phyloP scores from a whole-genome alignment of 2,888 invertebrate species.

The Hofmannophila pseudospretella region DNA sequence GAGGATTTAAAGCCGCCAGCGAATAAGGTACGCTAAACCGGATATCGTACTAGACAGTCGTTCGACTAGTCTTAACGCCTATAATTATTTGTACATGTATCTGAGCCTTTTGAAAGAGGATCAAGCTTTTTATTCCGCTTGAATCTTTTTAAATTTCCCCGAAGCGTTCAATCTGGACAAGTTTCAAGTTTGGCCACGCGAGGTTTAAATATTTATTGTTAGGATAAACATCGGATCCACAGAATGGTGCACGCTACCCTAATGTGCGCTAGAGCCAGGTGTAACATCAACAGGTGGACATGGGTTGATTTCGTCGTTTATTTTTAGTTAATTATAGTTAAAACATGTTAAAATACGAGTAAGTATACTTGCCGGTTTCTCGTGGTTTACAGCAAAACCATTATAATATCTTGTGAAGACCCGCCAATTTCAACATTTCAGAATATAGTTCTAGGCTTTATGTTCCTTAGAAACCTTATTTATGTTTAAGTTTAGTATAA shows the following conservation, averaged over 20 bases:
- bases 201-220: constrained; percentile 58
- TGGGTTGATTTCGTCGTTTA: constrained; percentile 22
- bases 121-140: constrained; percentile 21
- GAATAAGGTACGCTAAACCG: constrained; percentile 72
- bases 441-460: too few relatives aligned
- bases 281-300: constrained; percentile 61
- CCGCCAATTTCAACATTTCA: too few relatives aligned
- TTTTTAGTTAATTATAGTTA: constrained; percentile 20
- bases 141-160: constrained; percentile 21
- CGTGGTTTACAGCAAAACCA: too few relatives aligned
- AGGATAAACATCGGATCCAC: constrained; percentile 48
- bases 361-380: too few relatives aligned
- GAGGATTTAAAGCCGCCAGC: constrained; percentile 61
- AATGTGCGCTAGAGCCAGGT: constrained; percentile 46
- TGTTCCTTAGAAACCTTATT: too few relatives aligned
- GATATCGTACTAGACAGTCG: constrained; percentile 58
- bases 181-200: constrained; percentile 41
- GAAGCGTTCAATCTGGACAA: constrained; percentile 29
- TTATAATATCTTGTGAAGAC: too few relatives aligned
- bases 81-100: constrained; percentile 36
- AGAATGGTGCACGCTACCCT: constrained; percentile 32
- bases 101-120: constrained; percentile 35
- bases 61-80: constrained; percentile 53
- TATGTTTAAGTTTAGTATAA: too few relatives aligned
- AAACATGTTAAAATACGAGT: too few relatives aligned